These are phyloP conservation scores for Aurelia aurita DNA, from an alignment of 30 jellyfish, hydroid and myxozoan genomes.

Conservation along the genomic window DNA sequence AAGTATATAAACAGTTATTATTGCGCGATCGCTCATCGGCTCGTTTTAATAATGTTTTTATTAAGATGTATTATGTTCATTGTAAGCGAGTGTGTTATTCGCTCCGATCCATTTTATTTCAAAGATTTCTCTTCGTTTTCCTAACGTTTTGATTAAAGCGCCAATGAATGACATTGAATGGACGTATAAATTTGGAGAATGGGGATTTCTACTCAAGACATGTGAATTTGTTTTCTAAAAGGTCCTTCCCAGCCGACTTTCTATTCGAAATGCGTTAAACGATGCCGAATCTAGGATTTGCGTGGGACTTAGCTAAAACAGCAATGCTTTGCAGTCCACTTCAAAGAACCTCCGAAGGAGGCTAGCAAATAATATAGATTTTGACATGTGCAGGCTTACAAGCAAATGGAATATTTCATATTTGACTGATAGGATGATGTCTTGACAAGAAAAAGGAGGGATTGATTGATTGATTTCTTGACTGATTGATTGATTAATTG, in stretches of 20 bases:
- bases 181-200: constrained; percentile 43
- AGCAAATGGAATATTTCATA: no score
- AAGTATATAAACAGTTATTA: constrained; percentile 81
- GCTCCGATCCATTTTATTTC: constrained; percentile 61
- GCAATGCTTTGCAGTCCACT: background rate
- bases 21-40: constrained; percentile 71
- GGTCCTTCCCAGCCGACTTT: constrained; percentile 45
- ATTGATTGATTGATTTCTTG: no score
- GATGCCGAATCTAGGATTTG: constrained; percentile 47
- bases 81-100: constrained; percentile 52
- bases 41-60: constrained; percentile 68
- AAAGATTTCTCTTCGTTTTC: constrained; percentile 52
- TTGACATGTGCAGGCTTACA: no score
- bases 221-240: constrained; percentile 61
- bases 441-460: no score
- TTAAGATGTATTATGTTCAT: constrained; percentile 72
- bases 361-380: no score
- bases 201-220: constrained; percentile 59
- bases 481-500: no score
- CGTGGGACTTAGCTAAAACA: constrained; percentile 26
- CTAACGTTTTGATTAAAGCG: constrained; percentile 75
- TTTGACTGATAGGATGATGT: no score
- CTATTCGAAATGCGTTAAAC: constrained; percentile 51
- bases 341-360: background rate
- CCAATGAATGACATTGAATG: constrained; percentile 68